Evolutionary conservation across 2,888 invertebrate species (phyloP).

Genomic region (Agonopterix subpropinquella): DNA sequence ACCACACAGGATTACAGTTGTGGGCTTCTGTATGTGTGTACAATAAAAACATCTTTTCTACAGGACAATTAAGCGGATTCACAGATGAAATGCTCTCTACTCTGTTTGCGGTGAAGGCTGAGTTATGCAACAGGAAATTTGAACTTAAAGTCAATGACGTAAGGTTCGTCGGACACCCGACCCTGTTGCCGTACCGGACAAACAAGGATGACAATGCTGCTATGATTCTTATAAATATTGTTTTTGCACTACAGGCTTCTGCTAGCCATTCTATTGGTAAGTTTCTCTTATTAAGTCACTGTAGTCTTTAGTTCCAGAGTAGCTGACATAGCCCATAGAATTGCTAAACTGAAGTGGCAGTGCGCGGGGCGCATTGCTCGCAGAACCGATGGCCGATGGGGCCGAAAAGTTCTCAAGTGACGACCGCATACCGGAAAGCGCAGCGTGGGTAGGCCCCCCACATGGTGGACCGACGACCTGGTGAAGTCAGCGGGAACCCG

Average conservation of each 20-base stretch:
- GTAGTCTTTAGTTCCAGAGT: background rate
- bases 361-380: too few relatives aligned
- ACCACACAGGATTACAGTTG: too few relatives aligned
- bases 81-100: slow-evolving; percentile 91
- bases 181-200: slow-evolving; percentile 81
- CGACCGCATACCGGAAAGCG: too few relatives aligned
- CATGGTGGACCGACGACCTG: too few relatives aligned
- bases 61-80: slow-evolving; percentile 81
- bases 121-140: slow-evolving; percentile 92
- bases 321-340: too few relatives aligned
- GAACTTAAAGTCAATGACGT: slow-evolving; percentile 97
- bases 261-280: slow-evolving; percentile 91
- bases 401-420: too few relatives aligned
- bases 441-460: too few relatives aligned
- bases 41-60: background rate
- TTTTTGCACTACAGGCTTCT: slow-evolving; percentile 93
- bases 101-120: slow-evolving; percentile 92
- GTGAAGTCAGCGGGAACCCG: too few relatives aligned
- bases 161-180: slow-evolving; percentile 96
- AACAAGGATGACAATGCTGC: slow-evolving; percentile 80
- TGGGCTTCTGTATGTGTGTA: too few relatives aligned
- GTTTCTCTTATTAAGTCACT: slow-evolving; percentile 8
- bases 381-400: too few relatives aligned
- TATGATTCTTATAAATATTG: slow-evolving; percentile 89
- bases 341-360: too few relatives aligned